Base-by-base conservation (phyloP, 2,888 invertebrate genomes). In the Candidula unifasciata region DNA sequence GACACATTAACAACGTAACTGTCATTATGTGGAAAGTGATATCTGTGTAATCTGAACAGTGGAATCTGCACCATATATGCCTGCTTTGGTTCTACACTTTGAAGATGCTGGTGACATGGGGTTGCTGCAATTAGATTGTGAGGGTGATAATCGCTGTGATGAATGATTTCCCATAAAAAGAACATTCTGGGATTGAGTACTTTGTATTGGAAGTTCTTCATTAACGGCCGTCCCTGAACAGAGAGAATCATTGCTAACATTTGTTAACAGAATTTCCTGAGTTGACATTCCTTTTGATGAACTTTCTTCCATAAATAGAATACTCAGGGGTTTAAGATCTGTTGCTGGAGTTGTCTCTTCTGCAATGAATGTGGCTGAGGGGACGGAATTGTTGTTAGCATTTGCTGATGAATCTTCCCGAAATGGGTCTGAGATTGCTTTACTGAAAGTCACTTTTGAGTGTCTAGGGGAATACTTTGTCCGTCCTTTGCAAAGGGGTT, bases 401-500 rank as follows among this genome's bases (percentile, higher is more conserved):
- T 64, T 80, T 33, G 68, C 68, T 66, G 71, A 30, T 21, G 79
- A 66, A 13, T 84, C 80, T 68, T 85, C 80, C 27, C 82, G 69
- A 1, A 85, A 76, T 8, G 33, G 33, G 30, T 78, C 85, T 35
- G 84, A 80, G 27, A 68, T 79, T 24, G 76, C 76, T 27, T 54
- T 52, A 44, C 44, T 66, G 68, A 82, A 86, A 86, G 60, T 89
- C 85, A 79, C 88, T 89, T 82, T n/a, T 30, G 85, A 83, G 52
- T 85, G 85, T 37, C 73, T 83, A 33, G 76, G 60, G 57, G 89
- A 89, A 82, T 89, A 89, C 85, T 90, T 90, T 69, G 89, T 84
- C 73, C 89, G 89, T 69, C 89, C 88, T 82, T 89, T 87, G 68
- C 88, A n/a, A n/a, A n/a, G n/a, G n/a, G n/a, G n/a, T n/a, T n/a